Evolutionary conservation across 2,888 invertebrate species (phyloP).

Genomic region (Dascillus cervinus): DNA sequence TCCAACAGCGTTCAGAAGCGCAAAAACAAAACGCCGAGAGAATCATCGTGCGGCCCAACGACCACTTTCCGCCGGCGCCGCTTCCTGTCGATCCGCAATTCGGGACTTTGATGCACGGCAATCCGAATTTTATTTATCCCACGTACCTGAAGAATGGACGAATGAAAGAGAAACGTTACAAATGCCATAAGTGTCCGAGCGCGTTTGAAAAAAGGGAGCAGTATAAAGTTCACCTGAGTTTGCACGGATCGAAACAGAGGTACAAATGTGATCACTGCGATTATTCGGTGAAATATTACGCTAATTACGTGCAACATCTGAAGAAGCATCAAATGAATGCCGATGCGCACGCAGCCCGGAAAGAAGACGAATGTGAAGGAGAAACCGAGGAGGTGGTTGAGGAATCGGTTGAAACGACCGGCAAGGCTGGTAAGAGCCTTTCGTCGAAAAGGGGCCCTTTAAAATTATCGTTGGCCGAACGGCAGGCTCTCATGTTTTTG

Average conservation of each 20-base stretch:
- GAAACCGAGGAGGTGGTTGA: conserved; percentile 31
- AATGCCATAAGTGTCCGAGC: conserved; percentile 80
- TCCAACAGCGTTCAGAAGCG: conserved; percentile 55
- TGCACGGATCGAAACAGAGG: conserved; percentile 77
- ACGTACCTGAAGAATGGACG: conserved; percentile 67
- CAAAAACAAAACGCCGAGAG: conserved; percentile 48
- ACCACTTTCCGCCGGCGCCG: conserved; percentile 45
- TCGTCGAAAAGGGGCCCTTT: conserved; percentile 39
- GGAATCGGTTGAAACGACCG: conserved; percentile 11
- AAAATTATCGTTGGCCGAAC: conserved; percentile 53
- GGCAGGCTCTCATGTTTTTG: conserved; percentile 53
- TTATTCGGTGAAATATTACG: conserved; percentile 81
- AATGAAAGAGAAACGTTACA: conserved; percentile 68
- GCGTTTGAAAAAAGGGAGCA: conserved; percentile 81
- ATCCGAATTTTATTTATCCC: conserved; percentile 69
- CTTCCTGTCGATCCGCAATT: conserved; percentile 59
- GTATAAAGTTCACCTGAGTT: conserved; percentile 71
- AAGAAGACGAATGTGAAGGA: conserved; percentile 35
- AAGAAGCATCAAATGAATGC: conserved; percentile 70
- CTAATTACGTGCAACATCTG: conserved; percentile 75
- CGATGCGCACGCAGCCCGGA: conserved; percentile 54
- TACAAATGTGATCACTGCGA: conserved; percentile 80
- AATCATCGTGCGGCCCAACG: conserved; percentile 47
- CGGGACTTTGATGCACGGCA: conserved; percentile 62
- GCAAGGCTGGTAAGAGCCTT: conserved; percentile 27